Evolutionary conservation across 1,140 invertebrate species (phyloP).

Genomic region (Drosophila tristis): DNA sequence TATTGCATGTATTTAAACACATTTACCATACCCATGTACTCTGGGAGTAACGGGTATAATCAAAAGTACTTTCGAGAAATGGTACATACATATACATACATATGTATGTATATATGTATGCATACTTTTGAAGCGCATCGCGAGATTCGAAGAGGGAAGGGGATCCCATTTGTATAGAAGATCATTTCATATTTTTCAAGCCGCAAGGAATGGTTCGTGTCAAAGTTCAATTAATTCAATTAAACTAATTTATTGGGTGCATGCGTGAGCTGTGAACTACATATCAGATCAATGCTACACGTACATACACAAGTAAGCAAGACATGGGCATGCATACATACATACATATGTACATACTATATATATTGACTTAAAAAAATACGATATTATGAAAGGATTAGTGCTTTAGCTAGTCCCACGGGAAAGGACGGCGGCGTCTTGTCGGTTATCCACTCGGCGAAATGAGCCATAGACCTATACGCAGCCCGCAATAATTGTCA

Average conservation of each 20-base stretch:
- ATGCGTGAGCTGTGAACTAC: constrained; percentile 38
- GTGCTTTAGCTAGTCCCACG: constrained; percentile 28
- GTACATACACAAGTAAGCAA: background rate
- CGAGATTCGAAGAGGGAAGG: too few relatives aligned
- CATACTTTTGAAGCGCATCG: background rate
- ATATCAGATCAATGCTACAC: constrained; percentile 30
- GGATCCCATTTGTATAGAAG: constrained; percentile 45
- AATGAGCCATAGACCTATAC: constrained; percentile 89
- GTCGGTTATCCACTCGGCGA: constrained; percentile 88
- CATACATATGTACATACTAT: background rate
- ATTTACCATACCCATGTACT: too few relatives aligned
- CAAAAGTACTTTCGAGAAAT: too few relatives aligned
- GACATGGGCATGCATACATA: constrained; percentile 1
- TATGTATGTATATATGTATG: background rate
- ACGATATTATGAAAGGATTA: constrained; percentile 33
- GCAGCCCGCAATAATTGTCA: constrained; percentile 84
- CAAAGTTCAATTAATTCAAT: constrained; percentile 83
- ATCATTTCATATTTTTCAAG: constrained; percentile 55
- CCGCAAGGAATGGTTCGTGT: constrained; percentile 50
- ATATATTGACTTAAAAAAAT: constrained; percentile 1
- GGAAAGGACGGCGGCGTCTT: constrained; percentile 85
- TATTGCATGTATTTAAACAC: too few relatives aligned
- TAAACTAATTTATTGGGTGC: constrained; percentile 63
- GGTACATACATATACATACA: too few relatives aligned
- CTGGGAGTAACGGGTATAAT: too few relatives aligned